Evolutionary conservation across 1,140 invertebrate species (phyloP).

Genomic region (Sycobia sp.): DNA sequence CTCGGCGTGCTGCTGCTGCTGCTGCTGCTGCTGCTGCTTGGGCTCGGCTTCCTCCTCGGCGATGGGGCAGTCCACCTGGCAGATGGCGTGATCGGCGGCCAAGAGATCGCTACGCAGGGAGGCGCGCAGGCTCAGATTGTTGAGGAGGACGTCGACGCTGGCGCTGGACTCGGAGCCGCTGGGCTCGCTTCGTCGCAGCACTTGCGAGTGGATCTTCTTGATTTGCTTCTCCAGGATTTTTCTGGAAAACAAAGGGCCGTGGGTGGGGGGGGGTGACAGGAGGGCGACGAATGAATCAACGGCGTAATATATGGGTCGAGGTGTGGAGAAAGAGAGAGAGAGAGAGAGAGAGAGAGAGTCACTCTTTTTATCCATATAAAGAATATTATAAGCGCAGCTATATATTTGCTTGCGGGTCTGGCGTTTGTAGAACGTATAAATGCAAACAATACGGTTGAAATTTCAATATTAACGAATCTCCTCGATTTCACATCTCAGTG

Average conservation of each 20-base stretch:
- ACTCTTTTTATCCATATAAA: too few relatives aligned
- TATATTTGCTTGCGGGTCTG: too few relatives aligned
- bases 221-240: slow-evolving; percentile 42
- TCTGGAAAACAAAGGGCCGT: too few relatives aligned
- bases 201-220: slow-evolving; percentile 43
- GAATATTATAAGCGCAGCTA: too few relatives aligned
- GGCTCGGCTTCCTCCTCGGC: slow-evolving; percentile 6
- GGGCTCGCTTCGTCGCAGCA: slow-evolving; percentile 45
- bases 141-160: slow-evolving; percentile 51
- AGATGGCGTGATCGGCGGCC: slow-evolving; percentile 43
- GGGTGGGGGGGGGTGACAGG: not conserved
- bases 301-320: too few relatives aligned
- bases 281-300: not conserved
- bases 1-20: not conserved
- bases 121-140: slow-evolving; percentile 50
- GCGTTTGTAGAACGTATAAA: too few relatives aligned
- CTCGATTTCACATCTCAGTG: too few relatives aligned
- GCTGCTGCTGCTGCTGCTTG: slow-evolving; percentile 13
- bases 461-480: too few relatives aligned
- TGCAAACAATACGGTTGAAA: too few relatives aligned
- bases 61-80: slow-evolving; percentile 42
- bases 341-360: not conserved
- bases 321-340: too few relatives aligned
- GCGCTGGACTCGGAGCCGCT: slow-evolving; percentile 48
- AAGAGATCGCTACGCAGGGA: slow-evolving; percentile 51